Base-by-base conservation (phyloP, 2,888 invertebrate genomes). In the Pyrochroa serraticornis region DNA sequence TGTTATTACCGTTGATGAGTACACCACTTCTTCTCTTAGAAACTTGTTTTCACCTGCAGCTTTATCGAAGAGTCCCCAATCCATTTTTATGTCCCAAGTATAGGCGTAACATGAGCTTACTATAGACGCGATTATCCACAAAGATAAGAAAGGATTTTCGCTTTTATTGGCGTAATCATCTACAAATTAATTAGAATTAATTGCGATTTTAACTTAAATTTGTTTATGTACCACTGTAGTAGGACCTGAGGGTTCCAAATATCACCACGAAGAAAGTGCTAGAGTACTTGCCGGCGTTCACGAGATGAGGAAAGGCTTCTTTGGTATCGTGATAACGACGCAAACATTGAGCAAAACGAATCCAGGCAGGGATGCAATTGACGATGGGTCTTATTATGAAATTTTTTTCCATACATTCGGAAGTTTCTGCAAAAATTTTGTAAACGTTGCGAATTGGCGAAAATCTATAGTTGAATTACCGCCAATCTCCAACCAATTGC, bases 31-130 rank as follows among this genome's bases (percentile, higher is more conserved):
- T 76, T 91, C 91, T 53, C 92, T 78, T 35, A 92, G 81, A 74
- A 90, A 86, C 72, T 81, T 83, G 80, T 91, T 88, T 77, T 90
- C 89, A n/a, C 90, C 90, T 8, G 90, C 85, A 65, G 85, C 84
- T 60, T 85, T 83, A 77, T 92, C 92, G 71, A 92, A 84, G 38
- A 92, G 80, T 5, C 92, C 92, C 93, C 93, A 93, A 83, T 93
- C 93, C 91, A 93, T 91, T 80, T 89, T 90, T 51, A 93, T 87
- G 77, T 93, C 93, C 93, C 93, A 93, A 14, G 87, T 85, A 75
- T 91, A 91, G 3, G 92, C 89, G 77, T 92, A 94, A 63, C 86
- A 85, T 2, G 92, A 90, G 67, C 88, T 89, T 56, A 90, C 79
- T 32, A 92, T 78, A 72, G 84, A 83, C 0, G 87, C 80, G 9